These are phyloP conservation scores for Capromys pilorides DNA, from an alignment of 2,797 vertebrate species.

Conservation along the genomic window DNA sequence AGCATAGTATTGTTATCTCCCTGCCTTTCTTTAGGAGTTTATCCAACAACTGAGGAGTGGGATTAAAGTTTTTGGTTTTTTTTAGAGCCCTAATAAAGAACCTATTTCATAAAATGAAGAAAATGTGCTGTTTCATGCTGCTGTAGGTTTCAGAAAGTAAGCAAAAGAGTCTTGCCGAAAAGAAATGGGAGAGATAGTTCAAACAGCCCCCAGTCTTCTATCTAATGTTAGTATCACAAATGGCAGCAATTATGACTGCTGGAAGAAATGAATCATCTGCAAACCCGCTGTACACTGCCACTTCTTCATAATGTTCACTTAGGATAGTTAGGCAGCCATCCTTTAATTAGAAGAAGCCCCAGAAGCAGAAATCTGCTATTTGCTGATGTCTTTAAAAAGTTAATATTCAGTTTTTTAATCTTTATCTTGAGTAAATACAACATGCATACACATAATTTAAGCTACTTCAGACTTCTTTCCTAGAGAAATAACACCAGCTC, in stretches of 20 bases:
- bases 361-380: slow-evolving; percentile 41
- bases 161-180: slow-evolving; percentile 65
- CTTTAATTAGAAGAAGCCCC: slow-evolving; percentile 49
- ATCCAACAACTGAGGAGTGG: slow-evolving; percentile 28
- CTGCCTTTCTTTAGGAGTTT: slow-evolving; percentile 29
- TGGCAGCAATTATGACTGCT: slow-evolving; percentile 75
- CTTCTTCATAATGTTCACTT: slow-evolving; percentile 60
- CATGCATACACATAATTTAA: neutral
- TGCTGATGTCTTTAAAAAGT: slow-evolving; percentile 53
- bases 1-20: neutral
- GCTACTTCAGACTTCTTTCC: slow-evolving; percentile 36
- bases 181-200: slow-evolving; percentile 69
- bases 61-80: neutral
- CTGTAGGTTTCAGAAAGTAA: slow-evolving; percentile 57
- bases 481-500: slow-evolving; percentile 49
- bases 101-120: slow-evolving; percentile 51
- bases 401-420: slow-evolving; percentile 9
- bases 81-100: slow-evolving; percentile 55
- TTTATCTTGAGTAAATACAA: slow-evolving; percentile 34
- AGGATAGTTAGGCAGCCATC: slow-evolving; percentile 23
- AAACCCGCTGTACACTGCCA: slow-evolving; percentile 58
- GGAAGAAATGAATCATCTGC: slow-evolving; percentile 79
- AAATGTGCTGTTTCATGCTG: slow-evolving; percentile 47
- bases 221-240: slow-evolving; percentile 75
- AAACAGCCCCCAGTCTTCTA: slow-evolving; percentile 74